Base-by-base conservation (phyloP, 2,888 invertebrate genomes). In the Drosophila putrida region DNA sequence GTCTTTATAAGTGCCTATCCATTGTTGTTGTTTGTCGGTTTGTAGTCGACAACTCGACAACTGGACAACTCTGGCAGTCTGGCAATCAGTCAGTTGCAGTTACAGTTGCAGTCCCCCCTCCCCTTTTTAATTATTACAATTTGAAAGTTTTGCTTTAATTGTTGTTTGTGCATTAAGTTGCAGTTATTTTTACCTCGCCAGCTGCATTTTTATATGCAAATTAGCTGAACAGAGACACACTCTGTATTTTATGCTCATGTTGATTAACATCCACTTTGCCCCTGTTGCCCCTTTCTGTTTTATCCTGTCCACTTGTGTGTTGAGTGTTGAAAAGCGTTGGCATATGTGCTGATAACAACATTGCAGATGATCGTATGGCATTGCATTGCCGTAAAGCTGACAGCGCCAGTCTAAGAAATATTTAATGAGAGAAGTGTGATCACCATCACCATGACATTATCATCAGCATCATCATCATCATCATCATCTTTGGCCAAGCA, bases 191-290 rank as follows among this genome's bases (percentile, higher is more conserved):
- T 10, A 25, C 13, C 25, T 61, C 35, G 36, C n/a, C 44, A 71
- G 57, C 63, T 80, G 75, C 71, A 74, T 70, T 73, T 80, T 78
- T 71, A 68, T 84, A 84, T 81, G 83, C 79, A 88, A 84, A 84
- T 88, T 69, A 76, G 67, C 66, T 61, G 33, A 41, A 44, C 54
- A 69, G 20, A 72, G 27, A 38, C 44, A 28, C 33, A 35, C 25
- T 39, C 31, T 15, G 27, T 53, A 55, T 20, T 69, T 35, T 65
- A 65, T 64, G 71, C 51, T 47, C 69, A 79, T 55, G 72, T 50
- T 75, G 68, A 76, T 82, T 71, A 82, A 62, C 67, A 68, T 66
- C 54, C 70, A 64, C 60, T 27, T 36, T 46, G 38, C 35, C 28
- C 28, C n/a, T 15, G 13, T 27, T 44, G 36, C 31, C 20, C 0